Percentiles rank a stretch among this genome's conserved stretches.
These are phyloP conservation scores for Drosophila borealis DNA, from an alignment of 2,888 invertebrate species.

Conservation along the genomic window DNA sequence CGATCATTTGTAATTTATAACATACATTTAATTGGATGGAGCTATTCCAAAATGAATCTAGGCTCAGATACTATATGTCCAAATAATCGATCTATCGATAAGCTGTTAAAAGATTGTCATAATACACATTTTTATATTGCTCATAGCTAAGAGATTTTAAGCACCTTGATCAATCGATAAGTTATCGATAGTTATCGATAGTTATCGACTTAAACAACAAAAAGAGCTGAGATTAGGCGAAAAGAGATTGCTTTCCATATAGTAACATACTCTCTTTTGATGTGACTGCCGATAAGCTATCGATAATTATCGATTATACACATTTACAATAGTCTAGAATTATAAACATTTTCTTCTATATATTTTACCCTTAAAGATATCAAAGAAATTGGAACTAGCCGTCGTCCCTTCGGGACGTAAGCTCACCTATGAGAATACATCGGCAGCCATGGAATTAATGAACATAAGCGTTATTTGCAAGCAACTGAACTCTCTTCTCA, in stretches of 20 bases:
- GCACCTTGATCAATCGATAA: background rate
- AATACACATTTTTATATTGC: too few species aligned
- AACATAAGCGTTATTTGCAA: slow-evolving; percentile 25
- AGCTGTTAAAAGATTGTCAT: too few species aligned
- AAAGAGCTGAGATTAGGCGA: background rate
- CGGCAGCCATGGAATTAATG: slow-evolving; percentile 55
- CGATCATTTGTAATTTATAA: background rate
- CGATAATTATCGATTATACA: background rate
- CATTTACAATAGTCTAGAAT: background rate
- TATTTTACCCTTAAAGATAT: slow-evolving; percentile 32
- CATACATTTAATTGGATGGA: too few species aligned
- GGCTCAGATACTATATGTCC: too few species aligned
- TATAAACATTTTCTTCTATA: background rate
- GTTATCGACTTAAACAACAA: too few species aligned
- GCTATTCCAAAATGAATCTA: too few species aligned
- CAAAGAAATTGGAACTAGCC: slow-evolving; percentile 24
- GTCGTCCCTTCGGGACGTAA: slow-evolving; percentile 16
- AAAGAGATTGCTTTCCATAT: background rate
- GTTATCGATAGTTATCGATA: background rate
- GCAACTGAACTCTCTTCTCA: slow-evolving; percentile 41
- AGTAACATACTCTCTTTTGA: background rate
- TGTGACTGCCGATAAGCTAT: background rate
- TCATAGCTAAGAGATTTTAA: too few species aligned
- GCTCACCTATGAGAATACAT: slow-evolving; percentile 25
- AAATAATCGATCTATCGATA: too few species aligned